Evolutionary conservation across 2,797 vertebrate species (phyloP), one percentile per base, ranked within the genome.

Genomic region (Myotis planiceps): DNA sequence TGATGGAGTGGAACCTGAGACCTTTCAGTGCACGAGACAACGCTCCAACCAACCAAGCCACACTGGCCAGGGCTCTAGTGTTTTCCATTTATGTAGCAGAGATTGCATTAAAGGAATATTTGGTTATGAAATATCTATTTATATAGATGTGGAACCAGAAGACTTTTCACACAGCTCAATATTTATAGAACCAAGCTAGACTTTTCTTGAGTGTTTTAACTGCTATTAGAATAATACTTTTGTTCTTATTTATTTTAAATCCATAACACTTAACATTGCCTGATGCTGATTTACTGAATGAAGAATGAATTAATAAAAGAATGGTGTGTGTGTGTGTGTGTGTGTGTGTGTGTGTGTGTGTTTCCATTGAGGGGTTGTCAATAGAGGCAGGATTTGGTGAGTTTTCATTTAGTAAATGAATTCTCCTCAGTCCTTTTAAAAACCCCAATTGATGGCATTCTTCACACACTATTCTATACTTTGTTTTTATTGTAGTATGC

Each of bases 61-160:
- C 63, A 34, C 63, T 4, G 16, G 63, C 63, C 63, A 68, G 32
- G 5, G 32, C 4, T 68, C 65, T 23, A 12, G 32, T 23, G 9
- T 34, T 92, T 83, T 79, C 86, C 72, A 58, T 83, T 87, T 25
- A 63, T 49, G n/a, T 69, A 72, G n/a, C 60, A 76, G 74, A 94
- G 42, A 76, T 66, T 39, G 5, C 68, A 72, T 58, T 89, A 74
- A 74, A 89, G 55, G 63, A 74, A 45, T 86, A n/a, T 86, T 85
- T 81, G 39, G 23, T 92, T 75, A 49, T 86, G 53, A 92, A 76
- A 91, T 32, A 63, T 71, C 60, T 86, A n/a, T 90, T 87, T 51
- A 47, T 69, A 63, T 68, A 84, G 34, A 16, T 84, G 32, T 75
- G 42, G 84, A 93, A 32, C 60, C 69, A 86, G 69, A 32, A 93